phyloP scores from a whole-genome alignment of 1,140 invertebrate species.

The Drosophila melanogaster region Release_6_plus_ISO1_MT NC_004354.4:21409501-21410000 shows the following conservation, averaged over 20 bases:
- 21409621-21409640: conserved; percentile 12
- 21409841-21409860: neutral
- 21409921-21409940: conserved; percentile 51
- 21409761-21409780: conserved; percentile 78
- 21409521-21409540: conserved; percentile 3
- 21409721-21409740: conserved; percentile 83
- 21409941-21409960: conserved; percentile 84
- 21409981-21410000: conserved; percentile 84
- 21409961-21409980: conserved; percentile 84
- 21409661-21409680: conserved; percentile 7
- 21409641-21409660: neutral
- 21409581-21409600: conserved; percentile 1
- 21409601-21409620: conserved; percentile 7
- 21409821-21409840: neutral
- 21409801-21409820: conserved; percentile 7
- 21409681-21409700: conserved; percentile 28
- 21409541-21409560: conserved; percentile 35
- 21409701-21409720: conserved; percentile 80
- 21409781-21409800: conserved; percentile 13
- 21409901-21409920: neutral
- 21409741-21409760: conserved; percentile 80
- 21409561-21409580: conserved; percentile 42
- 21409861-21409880: conserved; percentile 25
- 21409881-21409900: conserved; percentile 63
- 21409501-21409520: neutral